Conservation (phyloP, 92 coral and sea anemone genomes). For the Phenganax stokvisi region DNA sequence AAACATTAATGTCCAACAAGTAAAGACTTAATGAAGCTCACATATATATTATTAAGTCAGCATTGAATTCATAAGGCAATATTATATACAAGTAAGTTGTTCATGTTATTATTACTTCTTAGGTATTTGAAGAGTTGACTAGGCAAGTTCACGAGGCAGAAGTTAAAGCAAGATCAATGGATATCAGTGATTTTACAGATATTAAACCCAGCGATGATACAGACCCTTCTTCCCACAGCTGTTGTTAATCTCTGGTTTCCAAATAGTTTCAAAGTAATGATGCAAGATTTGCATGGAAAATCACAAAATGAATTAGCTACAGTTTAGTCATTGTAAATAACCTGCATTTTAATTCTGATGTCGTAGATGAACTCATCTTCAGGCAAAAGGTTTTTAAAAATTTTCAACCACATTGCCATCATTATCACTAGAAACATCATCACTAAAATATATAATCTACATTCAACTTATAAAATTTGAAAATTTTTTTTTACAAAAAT, state of each 20-base stretch:
- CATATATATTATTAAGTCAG: not conserved
- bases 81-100: not conserved
- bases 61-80: not conserved
- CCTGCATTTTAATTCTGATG: slow-evolving; percentile 15
- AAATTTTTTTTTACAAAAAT: not conserved
- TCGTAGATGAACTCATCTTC: slow-evolving; percentile 12
- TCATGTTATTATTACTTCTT: not conserved
- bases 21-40: not conserved
- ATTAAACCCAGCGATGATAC: not conserved
- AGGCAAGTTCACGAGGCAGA: slow-evolving; percentile 25
- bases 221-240: not conserved
- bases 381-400: not conserved
- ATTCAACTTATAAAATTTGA: not conserved
- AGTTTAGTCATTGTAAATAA: not conserved
- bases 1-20: slow-evolving; percentile 30
- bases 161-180: slow-evolving; percentile 12
- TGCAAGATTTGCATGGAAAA: not conserved
- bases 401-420: slow-evolving; percentile 27
- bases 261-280: too few species aligned
- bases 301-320: not conserved
- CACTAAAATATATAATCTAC: slow-evolving; percentile 1
- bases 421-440: slow-evolving; percentile 25
- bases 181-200: slow-evolving; percentile 29
- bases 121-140: slow-evolving; percentile 39
- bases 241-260: slow-evolving; percentile 8